These are phyloP conservation scores for Drosophila kanapiae DNA, from an alignment of 1,140 invertebrate species.

Conservation along the genomic window DNA sequence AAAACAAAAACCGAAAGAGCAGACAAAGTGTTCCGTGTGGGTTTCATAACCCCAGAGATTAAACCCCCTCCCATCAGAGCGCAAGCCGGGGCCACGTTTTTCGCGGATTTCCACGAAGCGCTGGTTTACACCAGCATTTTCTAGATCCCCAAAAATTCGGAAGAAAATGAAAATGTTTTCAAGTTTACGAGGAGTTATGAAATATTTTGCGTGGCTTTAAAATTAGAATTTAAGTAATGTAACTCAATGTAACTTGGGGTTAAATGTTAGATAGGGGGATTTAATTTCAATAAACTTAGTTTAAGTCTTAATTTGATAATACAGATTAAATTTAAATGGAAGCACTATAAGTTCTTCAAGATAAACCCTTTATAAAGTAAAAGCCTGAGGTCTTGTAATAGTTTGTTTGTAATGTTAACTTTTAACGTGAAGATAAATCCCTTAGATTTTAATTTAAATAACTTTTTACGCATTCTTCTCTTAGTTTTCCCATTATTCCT, in stretches of 20 bases:
- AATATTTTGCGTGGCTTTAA: constrained; percentile 9
- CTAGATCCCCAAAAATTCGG: constrained; percentile 19
- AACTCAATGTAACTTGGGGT: background rate
- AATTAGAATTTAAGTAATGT: background rate
- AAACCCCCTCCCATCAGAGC: background rate
- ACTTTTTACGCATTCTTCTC: background rate
- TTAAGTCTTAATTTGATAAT: too few relatives aligned
- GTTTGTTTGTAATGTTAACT: background rate
- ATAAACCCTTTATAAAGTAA: too few relatives aligned
- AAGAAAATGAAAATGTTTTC: constrained; percentile 15
- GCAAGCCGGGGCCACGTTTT: constrained; percentile 31
- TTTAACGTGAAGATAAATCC: background rate
- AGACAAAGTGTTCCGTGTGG: constrained; percentile 14
- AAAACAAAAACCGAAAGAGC: constrained; percentile 34
- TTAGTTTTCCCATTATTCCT: background rate
- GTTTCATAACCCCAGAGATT: constrained; percentile 47
- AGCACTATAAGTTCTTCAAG: too few relatives aligned
- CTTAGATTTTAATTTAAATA: too few relatives aligned
- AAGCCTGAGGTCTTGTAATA: too few relatives aligned
- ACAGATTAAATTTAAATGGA: too few relatives aligned
- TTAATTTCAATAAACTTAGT: too few relatives aligned
- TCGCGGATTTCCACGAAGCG: constrained; percentile 48
- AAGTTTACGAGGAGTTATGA: constrained; percentile 10
- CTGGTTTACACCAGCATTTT: constrained; percentile 8
- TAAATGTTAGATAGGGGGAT: background rate